These are phyloP conservation scores for Todus mexicanus DNA, from an alignment of 2,797 vertebrate genomes.

Conservation along the genomic window DNA sequence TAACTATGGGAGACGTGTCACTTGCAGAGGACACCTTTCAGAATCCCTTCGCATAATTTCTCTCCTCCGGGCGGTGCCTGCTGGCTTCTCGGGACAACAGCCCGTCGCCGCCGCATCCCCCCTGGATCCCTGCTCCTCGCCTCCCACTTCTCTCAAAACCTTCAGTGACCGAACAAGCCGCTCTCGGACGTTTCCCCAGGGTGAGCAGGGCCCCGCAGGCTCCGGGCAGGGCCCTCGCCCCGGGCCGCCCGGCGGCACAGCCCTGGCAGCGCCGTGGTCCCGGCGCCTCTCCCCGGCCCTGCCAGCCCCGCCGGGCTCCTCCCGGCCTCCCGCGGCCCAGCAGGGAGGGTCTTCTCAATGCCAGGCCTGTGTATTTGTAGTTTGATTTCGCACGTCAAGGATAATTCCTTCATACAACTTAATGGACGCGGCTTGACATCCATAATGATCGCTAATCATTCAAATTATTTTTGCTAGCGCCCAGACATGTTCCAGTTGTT, in stretches of 20 bases:
- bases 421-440: conserved; percentile 80
- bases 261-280: neutral
- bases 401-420: conserved; percentile 83
- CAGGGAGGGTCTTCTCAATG: conserved; percentile 55
- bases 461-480: conserved; percentile 81
- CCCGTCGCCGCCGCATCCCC: neutral
- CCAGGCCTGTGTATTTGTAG: conserved; percentile 78
- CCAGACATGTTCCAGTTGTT: conserved; percentile 86
- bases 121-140: neutral
- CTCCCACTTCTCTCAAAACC: neutral
- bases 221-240: neutral
- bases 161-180: neutral
- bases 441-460: conserved; percentile 86
- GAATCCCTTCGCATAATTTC: neutral
- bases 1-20: neutral
- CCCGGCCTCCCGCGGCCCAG: neutral
- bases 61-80: neutral
- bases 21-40: neutral
- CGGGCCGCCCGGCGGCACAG: neutral
- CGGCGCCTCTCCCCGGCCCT: neutral
- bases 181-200: neutral
- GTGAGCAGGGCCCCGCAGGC: neutral
- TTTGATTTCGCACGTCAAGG: conserved; percentile 80
- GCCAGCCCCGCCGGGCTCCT: neutral
- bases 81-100: neutral